Conservation (phyloP, 2,888 invertebrate species). For the Nemurella pictetii region DNA sequence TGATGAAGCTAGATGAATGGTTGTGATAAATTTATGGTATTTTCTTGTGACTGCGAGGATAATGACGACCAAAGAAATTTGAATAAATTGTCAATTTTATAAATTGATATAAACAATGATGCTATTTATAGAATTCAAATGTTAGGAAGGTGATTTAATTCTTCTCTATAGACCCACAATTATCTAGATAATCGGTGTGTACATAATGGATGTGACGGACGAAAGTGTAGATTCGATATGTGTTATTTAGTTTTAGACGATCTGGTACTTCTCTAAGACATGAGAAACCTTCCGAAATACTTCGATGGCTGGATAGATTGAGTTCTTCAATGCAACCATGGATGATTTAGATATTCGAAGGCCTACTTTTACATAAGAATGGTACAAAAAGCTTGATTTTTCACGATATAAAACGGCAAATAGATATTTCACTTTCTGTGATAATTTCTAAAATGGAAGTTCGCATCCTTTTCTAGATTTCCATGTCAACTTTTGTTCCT, state of each 20-base stretch:
- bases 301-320: not conserved
- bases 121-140: not conserved
- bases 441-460: not conserved
- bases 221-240: not conserved
- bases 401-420: not conserved
- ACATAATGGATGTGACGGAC: not conserved
- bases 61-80: not conserved
- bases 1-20: not conserved
- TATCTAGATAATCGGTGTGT: not conserved
- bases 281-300: not conserved
- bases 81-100: constrained; percentile 11
- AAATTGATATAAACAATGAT: not conserved
- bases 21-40: constrained; percentile 12
- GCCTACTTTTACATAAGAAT: not conserved
- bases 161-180: not conserved
- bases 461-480: not conserved
- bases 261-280: not conserved
- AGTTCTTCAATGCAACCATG: not conserved
- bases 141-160: not conserved
- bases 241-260: constrained; percentile 21
- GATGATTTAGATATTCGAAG: not conserved
- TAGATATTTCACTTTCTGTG: not conserved
- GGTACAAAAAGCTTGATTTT: not conserved
- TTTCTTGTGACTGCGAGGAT: not conserved
- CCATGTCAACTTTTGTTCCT: not conserved